Base-by-base conservation (phyloP, 35 echinoderm and acorn worm genomes). In the Heliocidaris erythrogramma region DNA sequence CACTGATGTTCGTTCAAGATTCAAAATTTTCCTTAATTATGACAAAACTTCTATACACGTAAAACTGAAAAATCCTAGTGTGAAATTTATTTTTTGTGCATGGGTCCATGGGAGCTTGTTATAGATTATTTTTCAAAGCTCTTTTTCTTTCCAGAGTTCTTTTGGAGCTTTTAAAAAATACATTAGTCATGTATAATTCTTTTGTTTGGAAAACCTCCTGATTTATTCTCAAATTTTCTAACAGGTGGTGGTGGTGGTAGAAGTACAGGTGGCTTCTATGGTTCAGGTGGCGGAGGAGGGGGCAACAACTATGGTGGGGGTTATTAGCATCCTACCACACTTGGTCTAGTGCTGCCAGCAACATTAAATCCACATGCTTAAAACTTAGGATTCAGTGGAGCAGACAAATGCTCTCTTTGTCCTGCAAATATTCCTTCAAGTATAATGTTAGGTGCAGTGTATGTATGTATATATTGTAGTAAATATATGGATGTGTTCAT, bases 231-330 rank as follows among this genome's bases (percentile, higher is more conserved):
- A 7, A 24, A 31, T 89, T 47, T 32, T 89, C 29, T 32, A 47
- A 14, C 31, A 89, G 87, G 87, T 47, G 87, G 87, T 89, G 87
- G 86, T n/a, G 90, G 91, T 4, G 91, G 91, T 2, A 48, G 91
- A 5, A 27, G 91, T 13, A 47, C 47, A 2, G 91, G 91, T 17
- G 91, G 91, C 31, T 92, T 56, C 49, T 92, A 92, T 42, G 91
- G 49, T 30, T 92, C 91, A 49, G n/a, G 31, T 8, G 91, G 50
- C 27, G 50, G 91, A 52, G 91, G 90, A 92, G 90, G 90, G 2
- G 90, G 91, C 16, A 92, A 92, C 91, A 92, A 59, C 50, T 92
- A 92, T 30, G 91, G 91, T 13, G 91, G 91, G 16, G 91, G 91
- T 9, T 92, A 50, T 48, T 59, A 92, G 50, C 5, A 24, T 5